Evolutionary conservation across 2,797 vertebrate species (phyloP).

Genomic region (Manis crassicaudata): DNA sequence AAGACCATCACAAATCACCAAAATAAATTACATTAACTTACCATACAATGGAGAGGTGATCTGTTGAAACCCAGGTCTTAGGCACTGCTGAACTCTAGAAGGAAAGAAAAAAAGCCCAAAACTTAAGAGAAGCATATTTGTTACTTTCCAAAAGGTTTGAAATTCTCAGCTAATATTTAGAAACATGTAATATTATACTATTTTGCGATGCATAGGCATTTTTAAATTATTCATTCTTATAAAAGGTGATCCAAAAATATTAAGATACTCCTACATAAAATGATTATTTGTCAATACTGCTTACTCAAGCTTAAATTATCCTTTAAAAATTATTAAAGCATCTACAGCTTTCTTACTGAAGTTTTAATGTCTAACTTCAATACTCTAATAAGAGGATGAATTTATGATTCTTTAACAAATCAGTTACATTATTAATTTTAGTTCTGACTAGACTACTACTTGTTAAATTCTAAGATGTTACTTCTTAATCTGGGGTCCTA

Average conservation of each 20-base stretch:
- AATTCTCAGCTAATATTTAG: conserved; percentile 48
- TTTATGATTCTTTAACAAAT: conserved; percentile 57
- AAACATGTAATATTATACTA: conserved; percentile 9
- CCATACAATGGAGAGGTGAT: conserved; percentile 99
- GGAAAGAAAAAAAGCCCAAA: conserved; percentile 24
- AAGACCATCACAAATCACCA: not conserved
- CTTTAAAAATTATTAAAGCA: conserved; percentile 47
- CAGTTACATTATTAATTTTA: conserved; percentile 39
- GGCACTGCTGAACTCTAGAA: conserved; percentile 95
- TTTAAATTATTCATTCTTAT: conserved; percentile 35
- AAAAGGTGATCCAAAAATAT: conserved; percentile 33
- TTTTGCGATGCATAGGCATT: not conserved
- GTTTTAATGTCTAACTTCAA: conserved; percentile 33
- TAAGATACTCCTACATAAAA: conserved; percentile 1
- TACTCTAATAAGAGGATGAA: not conserved
- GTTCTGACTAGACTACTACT: conserved; percentile 20
- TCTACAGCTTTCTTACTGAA: not conserved
- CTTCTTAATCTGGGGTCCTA: not conserved
- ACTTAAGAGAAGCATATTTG: conserved; percentile 26
- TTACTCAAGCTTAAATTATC: conserved; percentile 9
- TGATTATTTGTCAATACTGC: not conserved
- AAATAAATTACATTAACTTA: conserved; percentile 82
- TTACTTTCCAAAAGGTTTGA: conserved; percentile 38
- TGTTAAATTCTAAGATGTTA: conserved; percentile 5
- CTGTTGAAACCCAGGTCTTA: conserved; percentile 96